Evolutionary conservation across 2,888 invertebrate species (phyloP), one percentile per base, ranked within the genome.

Genomic region (Cephalotes varians): DNA sequence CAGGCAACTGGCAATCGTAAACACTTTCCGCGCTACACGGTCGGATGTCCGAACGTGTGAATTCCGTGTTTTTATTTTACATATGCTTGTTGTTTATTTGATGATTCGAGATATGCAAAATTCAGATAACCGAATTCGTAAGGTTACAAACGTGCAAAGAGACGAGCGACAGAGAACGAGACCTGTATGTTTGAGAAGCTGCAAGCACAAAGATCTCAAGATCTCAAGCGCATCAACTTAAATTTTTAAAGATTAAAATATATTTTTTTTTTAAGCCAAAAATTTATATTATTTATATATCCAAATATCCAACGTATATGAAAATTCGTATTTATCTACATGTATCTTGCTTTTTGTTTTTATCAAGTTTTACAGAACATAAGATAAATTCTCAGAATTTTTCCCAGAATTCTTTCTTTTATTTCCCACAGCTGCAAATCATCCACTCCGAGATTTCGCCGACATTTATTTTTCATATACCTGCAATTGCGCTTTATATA

Each of bases 1-100:
- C 34, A 25, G 44, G 10, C 58, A 69, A 67, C 44, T 34, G 44
- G 12, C 67, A 79, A 44, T 56, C 34, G 40, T 58, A 79, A 79
- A 79, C 67, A 77, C 44, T 79, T 64, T 34, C 25, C 12, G 25
- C 28, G 44, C 31, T 10, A 21, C 31, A 31, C 54, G 18, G 10
- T 40, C 31, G 54, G 37, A 62, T 37, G 40, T 76, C 12, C 44
- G 34, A 28, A 9, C 28, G n/a, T 15, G 2, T 25, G 28, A n/a
- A 6, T 44, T 12, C 9, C 40, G 6, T 12, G 12, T 79, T 79
- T 69, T 79, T 67, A 47, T 58, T 67, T 79, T 18, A 40, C 40
- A n/a, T 21, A 5, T 18, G 25, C 25, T 10, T 18, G 44, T 77
- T 67, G 44, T 67, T 77, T 67, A 58, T 77, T 77, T 65, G 1